Conservation (phyloP, 92 coral and sea anemone genomes). For the Epizoanthus scotinus region DNA sequence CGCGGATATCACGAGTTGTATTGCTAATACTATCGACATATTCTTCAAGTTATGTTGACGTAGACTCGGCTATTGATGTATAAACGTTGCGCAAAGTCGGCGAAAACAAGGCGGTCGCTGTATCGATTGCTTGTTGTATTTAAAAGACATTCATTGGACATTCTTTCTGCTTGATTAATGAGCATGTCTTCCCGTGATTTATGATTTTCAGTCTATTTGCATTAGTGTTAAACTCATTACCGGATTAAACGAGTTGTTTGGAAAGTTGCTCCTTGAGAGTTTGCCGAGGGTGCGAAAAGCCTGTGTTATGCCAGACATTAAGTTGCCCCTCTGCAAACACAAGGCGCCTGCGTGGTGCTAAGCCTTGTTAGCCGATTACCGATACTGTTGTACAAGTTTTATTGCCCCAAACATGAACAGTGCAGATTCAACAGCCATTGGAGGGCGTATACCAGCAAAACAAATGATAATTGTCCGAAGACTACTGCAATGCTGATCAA, state of each 20-base stretch:
- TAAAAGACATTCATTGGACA: too few species aligned
- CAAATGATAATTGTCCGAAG: too few species aligned
- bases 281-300: neutral
- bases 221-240: slow-evolving; percentile 23
- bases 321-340: slow-evolving; percentile 16
- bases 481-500: too few species aligned
- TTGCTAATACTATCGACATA: neutral
- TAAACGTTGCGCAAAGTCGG: neutral
- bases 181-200: slow-evolving; percentile 24
- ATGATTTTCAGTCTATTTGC: slow-evolving; percentile 26
- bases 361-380: neutral
- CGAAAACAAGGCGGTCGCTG: neutral
- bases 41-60: neutral
- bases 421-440: too few species aligned
- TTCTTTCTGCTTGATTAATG: neutral
- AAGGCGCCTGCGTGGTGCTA: slow-evolving; percentile 31
- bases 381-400: slow-evolving; percentile 1
- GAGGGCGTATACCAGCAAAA: neutral
- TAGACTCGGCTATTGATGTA: neutral
- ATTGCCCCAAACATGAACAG: neutral
- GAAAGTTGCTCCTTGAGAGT: slow-evolving; percentile 18
- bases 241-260: slow-evolving; percentile 24
- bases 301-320: slow-evolving; percentile 9
- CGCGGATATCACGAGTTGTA: too few species aligned
- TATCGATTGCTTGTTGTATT: slow-evolving; percentile 8